Conservation (phyloP, 2,888 invertebrate species). For the Nemurella pictetii region DNA sequence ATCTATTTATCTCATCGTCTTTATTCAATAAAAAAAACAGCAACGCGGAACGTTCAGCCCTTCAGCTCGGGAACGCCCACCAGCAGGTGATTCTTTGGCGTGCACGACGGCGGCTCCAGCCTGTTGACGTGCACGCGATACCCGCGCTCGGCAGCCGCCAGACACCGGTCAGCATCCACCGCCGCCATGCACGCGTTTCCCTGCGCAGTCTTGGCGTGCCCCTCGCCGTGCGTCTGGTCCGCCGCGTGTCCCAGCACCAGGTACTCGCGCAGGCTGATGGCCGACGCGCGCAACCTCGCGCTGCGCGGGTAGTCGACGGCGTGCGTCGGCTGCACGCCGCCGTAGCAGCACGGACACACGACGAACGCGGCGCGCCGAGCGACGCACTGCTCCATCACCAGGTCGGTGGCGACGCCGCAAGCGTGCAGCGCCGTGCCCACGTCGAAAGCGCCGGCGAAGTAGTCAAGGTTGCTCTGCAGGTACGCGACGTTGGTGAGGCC, state of each 20-base stretch:
- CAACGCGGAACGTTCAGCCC: neutral
- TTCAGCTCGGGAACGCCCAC: constrained; percentile 58
- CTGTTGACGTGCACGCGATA: constrained; percentile 77
- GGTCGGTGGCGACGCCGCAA: constrained; percentile 92
- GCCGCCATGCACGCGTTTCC: constrained; percentile 86
- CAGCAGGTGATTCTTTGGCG: constrained; percentile 89
- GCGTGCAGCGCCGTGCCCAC: constrained; percentile 90
- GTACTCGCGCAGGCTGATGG: constrained; percentile 61
- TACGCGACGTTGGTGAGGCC: constrained; percentile 73
- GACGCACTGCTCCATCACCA: constrained; percentile 84
- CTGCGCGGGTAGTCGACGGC: constrained; percentile 83
- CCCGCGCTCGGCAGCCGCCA: constrained; percentile 72
- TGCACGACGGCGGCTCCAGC: constrained; percentile 78
- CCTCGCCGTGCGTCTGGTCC: constrained; percentile 82
- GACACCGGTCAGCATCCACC: constrained; percentile 82
- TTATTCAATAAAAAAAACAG: neutral
- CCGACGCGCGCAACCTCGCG: constrained; percentile 45
- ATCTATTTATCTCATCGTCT: neutral
- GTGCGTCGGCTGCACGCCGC: constrained; percentile 79
- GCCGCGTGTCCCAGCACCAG: constrained; percentile 85
- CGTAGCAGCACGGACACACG: constrained; percentile 93
- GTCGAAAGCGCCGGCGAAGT: constrained; percentile 79
- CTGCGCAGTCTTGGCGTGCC: constrained; percentile 69
- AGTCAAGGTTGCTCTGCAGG: constrained; percentile 86
- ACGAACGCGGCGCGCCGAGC: constrained; percentile 78